Base-by-base conservation (phyloP, 2,888 invertebrate genomes). In the Cecidostiba fungosa region DNA sequence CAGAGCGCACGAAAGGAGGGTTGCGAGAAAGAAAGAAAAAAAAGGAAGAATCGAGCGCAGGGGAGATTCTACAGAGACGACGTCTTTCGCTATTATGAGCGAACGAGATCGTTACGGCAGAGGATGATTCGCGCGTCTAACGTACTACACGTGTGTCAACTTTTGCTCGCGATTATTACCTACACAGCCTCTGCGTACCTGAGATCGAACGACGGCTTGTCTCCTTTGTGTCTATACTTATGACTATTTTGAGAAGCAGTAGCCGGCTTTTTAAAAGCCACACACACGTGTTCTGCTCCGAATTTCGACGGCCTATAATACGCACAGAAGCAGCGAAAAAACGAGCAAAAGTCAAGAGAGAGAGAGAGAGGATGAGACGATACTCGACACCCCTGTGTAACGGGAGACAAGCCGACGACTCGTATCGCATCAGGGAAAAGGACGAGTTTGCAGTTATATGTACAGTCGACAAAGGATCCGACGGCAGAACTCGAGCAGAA, bases 331-430 rank as follows among this genome's bases (percentile, higher is more conserved):
- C n/a, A 10, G 70, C 70, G 72, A 23, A 14, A 39, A 72, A 43
- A 72, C 19, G 36, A 72, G 39, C 72, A 39, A 39, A 12, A 72
- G 23, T n/a, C 12, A 32, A 66, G 26, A 66, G 66, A 66, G 29
- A 23, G 66, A 66, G 66, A 66, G 69, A 14, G 16, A 29, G 70
- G 32, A 39, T n/a, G 36, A 70, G 76, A 87, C 87, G 91, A 90
- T 90, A 92, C 89, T 89, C 88, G 91, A 92, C 89, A 91, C 90
- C 89, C 90, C 89, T 91, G 91, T 91, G 91, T 89, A 91, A 91
- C 87, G 87, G 85, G 88, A 90, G 86, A 84, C 89, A 78, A 74
- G 87, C 90, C 91, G 91, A 89, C 77, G n/a, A 54, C 54, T 54
- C 54, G 54, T 6, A 54, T 59, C 54, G 54, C 54, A 19, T 43